Conservation (phyloP, 2,113 vertebrate species). For the Pollachius pollachius region DNA sequence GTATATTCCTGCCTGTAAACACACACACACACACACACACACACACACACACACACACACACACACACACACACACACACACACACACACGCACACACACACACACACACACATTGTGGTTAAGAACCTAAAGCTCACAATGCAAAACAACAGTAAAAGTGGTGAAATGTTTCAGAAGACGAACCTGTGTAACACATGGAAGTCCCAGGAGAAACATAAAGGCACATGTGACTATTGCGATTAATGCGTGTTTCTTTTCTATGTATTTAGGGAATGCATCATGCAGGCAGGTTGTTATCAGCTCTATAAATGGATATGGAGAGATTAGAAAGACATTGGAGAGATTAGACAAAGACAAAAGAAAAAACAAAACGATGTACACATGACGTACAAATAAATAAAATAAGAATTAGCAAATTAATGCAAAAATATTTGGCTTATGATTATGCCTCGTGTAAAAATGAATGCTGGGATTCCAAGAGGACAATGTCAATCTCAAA, state of each 20-base stretch:
- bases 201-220: conserved; percentile 85
- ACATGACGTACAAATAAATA: too few species aligned
- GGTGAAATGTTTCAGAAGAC: not conserved
- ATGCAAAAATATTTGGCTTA: too few species aligned
- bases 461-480: not conserved
- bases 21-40: not conserved
- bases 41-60: conserved; percentile 2
- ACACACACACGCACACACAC: not conserved
- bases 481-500: not conserved
- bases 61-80: not conserved
- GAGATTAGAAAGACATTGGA: conserved; percentile 1
- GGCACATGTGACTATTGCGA: conserved; percentile 74
- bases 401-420: too few species aligned
- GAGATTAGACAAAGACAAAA: not conserved
- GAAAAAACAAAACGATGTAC: not conserved
- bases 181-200: conserved; percentile 85
- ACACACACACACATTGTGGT: conserved; percentile 4
- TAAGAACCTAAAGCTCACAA: not conserved
- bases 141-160: not conserved
- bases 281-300: conserved; percentile 84
- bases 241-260: conserved; percentile 73
- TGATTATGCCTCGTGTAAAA: too few species aligned
- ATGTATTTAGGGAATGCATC: conserved; percentile 76
- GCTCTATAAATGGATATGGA: conserved; percentile 74
- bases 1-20: conserved; percentile 75